Conservation (phyloP, 2,113 vertebrate genomes). For the Epinephelus lanceolatus region DNA sequence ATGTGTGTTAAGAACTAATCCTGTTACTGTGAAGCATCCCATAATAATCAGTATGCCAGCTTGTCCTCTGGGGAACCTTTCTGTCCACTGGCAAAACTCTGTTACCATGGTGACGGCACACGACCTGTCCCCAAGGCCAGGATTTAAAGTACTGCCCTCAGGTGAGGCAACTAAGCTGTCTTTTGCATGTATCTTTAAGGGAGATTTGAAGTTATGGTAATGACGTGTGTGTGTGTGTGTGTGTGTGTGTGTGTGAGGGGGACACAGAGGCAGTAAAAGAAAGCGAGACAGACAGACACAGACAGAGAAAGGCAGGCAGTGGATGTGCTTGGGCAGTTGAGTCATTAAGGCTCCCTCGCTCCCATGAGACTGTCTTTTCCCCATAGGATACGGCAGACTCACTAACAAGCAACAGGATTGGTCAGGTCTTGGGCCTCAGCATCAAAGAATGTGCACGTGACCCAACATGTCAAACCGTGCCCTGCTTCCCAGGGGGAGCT, state of each 20-base stretch:
- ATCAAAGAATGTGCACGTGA: conserved; percentile 64
- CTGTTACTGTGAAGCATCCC: conserved; percentile 57
- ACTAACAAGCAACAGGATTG: conserved; percentile 54
- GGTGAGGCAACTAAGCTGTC: conserved; percentile 46
- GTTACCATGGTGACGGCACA: conserved; percentile 62
- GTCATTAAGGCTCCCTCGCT: conserved; percentile 24
- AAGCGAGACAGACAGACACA: conserved; percentile 5
- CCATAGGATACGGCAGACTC: conserved; percentile 18
- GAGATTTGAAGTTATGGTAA: conserved; percentile 49
- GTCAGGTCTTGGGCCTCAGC: conserved; percentile 32
- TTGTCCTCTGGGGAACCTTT: conserved; percentile 53
- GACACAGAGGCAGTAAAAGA: background rate
- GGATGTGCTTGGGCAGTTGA: conserved; percentile 10
- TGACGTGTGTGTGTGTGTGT: conserved; percentile 15
- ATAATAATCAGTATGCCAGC: conserved; percentile 62
- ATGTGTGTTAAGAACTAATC: conserved; percentile 50
- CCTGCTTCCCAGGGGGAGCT: conserved; percentile 1
- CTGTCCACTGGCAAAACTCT: conserved; percentile 33
- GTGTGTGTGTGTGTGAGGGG: background rate
- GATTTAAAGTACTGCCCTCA: conserved; percentile 56
- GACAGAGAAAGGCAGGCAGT: conserved; percentile 7
- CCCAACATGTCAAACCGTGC: conserved; percentile 57
- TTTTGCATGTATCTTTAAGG: conserved; percentile 55
- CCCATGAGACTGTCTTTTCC: conserved; percentile 19
- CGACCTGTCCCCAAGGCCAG: conserved; percentile 46